Conservation (phyloP, 2,797 vertebrate species). For the Ptychobarbus kaznakovi region DNA sequence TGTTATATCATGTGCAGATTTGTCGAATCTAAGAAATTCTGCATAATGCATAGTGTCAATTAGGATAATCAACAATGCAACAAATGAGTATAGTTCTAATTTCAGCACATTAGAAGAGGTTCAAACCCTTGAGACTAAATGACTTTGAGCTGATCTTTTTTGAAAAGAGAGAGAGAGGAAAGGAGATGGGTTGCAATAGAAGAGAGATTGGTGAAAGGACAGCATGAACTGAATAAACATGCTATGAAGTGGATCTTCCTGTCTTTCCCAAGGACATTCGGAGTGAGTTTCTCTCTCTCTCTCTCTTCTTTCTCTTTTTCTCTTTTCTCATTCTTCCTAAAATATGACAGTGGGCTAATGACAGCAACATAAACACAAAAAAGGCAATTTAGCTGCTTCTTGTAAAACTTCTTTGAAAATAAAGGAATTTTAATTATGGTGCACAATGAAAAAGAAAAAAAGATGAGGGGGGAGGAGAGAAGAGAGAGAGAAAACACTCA, state of each 20-base stretch:
- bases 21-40: conserved; percentile 2
- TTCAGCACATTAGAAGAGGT: conserved; percentile 41
- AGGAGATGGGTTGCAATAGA: conserved; percentile 38
- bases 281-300: conserved; percentile 64
- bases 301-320: conserved; percentile 61
- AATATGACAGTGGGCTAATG: conserved; percentile 76
- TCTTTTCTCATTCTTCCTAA: conserved; percentile 65
- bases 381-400: conserved; percentile 84
- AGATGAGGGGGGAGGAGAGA: conserved; percentile 84
- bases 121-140: conserved; percentile 47
- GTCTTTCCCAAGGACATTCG: conserved; percentile 79
- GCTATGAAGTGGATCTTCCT: conserved; percentile 77
- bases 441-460: conserved; percentile 83
- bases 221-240: conserved; percentile 51
- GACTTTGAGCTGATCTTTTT: conserved; percentile 43
- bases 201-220: conserved; percentile 45
- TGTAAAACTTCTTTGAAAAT: conserved; percentile 87
- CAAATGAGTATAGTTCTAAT: conserved; percentile 34
- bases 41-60: conserved; percentile 26
- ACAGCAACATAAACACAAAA: conserved; percentile 81
- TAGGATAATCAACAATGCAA: conserved; percentile 40
- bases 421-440: conserved; percentile 87
- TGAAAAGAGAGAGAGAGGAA: conserved; percentile 24
- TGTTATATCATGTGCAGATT: conserved; percentile 12
- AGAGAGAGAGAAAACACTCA: conserved; percentile 86